A percentile compares a stretch with the other conserved stretches of the same genome.
These are phyloP conservation scores for Agapornis roseicollis DNA, from an alignment of 2,113 vertebrate species.

Conservation along the genomic window DNA sequence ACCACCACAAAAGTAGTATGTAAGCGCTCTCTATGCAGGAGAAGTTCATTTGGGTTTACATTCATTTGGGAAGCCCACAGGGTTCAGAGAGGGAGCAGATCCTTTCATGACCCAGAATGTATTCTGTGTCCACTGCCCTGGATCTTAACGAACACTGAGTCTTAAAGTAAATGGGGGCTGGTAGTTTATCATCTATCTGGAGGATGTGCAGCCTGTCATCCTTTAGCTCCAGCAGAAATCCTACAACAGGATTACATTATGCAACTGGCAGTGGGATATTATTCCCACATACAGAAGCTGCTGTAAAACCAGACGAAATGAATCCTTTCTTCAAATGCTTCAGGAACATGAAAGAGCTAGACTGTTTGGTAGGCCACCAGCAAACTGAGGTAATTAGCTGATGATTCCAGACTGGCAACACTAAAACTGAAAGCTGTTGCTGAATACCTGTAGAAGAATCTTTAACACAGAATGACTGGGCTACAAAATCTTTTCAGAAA, in stretches of 20 bases:
- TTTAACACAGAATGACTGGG: background rate
- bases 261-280: background rate
- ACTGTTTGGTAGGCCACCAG: background rate
- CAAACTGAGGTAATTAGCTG: background rate
- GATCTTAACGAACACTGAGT: background rate
- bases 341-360: background rate
- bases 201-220: background rate
- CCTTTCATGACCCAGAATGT: background rate
- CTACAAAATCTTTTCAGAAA: background rate
- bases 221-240: background rate
- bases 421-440: background rate
- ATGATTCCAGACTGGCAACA: background rate
- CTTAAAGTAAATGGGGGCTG: background rate
- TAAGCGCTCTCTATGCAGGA: background rate
- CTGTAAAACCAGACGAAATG: background rate
- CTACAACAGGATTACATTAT: background rate
- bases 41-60: background rate
- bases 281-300: background rate
- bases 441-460: background rate
- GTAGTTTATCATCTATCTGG: background rate
- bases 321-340: background rate
- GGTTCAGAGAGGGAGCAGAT: background rate
- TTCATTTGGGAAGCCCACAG: background rate
- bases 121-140: background rate
- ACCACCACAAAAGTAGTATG: background rate